Base-by-base conservation (phyloP, 2,797 vertebrate genomes). In the Coendou prehensilis region DNA sequence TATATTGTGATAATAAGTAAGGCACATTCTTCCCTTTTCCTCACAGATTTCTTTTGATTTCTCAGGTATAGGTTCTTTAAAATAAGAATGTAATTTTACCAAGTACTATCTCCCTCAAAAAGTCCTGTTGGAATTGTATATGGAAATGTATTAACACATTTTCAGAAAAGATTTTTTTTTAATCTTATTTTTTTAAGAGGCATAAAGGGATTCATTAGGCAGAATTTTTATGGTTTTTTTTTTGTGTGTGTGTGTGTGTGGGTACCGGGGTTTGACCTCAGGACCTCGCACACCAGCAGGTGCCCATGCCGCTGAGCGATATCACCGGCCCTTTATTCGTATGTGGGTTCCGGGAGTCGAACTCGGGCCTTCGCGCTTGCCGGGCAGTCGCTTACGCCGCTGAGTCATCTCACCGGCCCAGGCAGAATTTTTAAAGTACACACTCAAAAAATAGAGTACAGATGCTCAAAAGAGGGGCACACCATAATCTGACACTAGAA, bases 31-130 rank as follows among this genome's bases (percentile, higher is more conserved):
- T 80, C 20, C 18, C 50, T 73, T 71, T 37, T 47, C 14, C 26
- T 10, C 71, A 75, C 41, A 33, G 93, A 87, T 71, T 83, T 79
- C 61, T 89, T 79, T 91, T 71, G 28, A 79, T 79, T 96, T 95
- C 54, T 96, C 69, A 54, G 22, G 41, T 59, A 97, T 92, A 93
- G 81, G 79, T 86, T 93, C 86, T 93, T 80, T 41, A 93, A 79
- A 0, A 75, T 52, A 89, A 96, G 87, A 95, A 45, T 89, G 89
- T 54, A 85, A 88, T 89, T 59, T 93, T 85, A 93, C 76, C 57
- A 80, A 93, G 26, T 64, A 61, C 10, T 1, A 76, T 3, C 15
- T 6, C 7, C 4, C 2, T 56, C 22, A 5, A 52, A 61, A 89
- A 92, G 23, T 92, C 54, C 33, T 84, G 2, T 18, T 56, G 57